Evolutionary conservation across 2,888 invertebrate genomes (phyloP), one percentile per base, ranked within the genome.

Genomic region (Lasioglossum vierecki): DNA sequence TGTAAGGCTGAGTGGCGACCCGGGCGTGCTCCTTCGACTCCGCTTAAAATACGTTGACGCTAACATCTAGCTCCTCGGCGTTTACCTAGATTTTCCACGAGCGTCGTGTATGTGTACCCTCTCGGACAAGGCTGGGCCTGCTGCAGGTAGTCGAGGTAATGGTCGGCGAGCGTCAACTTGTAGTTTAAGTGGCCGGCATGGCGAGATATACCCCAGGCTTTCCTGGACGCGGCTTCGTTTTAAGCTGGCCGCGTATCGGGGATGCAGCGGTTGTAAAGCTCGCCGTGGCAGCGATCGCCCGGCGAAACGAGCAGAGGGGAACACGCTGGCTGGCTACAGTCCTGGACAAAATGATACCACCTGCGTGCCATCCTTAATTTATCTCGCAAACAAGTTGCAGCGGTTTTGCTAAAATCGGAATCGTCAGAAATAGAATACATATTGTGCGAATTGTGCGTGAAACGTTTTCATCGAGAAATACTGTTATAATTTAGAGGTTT

Each of bases 111-210:
- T 18, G 49, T 39, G 8, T n/a, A 49, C 57, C 53, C 11, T 2
- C 15, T n/a, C n/a, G 44, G 72, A 57, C n/a, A 57, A 71, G 41
- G 30, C 79, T 53, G 22, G 41, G 30, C 26, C 26, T n/a, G n/a
- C 49, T 75, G 35, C 72, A 63, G 75, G 39, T 53, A 73, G 78
- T 76, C 71, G 79, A 63, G 75, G 79, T 76, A 83, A 83, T 83
- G 76, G 71, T 66, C 63, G 70, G 53, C 76, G 66, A 76, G 75
- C 79, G 71, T 83, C 79, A 68, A 66, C 82, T 84, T 68, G 49
- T 82, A 73, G 74, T 82, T 84, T 82, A 86, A 84, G 84, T 82
- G 84, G 81, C 79, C 76, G 76, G 53, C 75, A 8, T 35, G 26
- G 53, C 68, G 76, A 85, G 76, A 83, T 79, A 72, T 70, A 66